phyloP scores from a whole-genome alignment of 37 sponge, comb jelly and placozoan species.

The Eunapius fragilis region DNA sequence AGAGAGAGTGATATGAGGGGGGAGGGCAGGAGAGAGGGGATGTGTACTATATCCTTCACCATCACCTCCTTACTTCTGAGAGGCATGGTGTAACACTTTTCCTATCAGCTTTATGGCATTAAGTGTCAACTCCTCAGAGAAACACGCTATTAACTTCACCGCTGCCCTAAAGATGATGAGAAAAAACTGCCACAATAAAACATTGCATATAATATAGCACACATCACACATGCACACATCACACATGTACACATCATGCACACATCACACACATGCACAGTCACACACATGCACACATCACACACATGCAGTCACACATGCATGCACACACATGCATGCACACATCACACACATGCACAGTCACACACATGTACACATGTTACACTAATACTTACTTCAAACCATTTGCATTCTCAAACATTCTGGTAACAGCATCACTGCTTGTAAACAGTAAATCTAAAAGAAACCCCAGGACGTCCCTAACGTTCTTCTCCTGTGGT shows the following conservation, averaged over 20 bases:
- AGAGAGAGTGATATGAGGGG: neutral
- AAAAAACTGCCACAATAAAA: too few relatives aligned
- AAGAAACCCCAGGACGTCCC: conserved; percentile 62
- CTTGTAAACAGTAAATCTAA: conserved; percentile 66
- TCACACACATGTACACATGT: neutral
- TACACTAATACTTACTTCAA: conserved; percentile 35
- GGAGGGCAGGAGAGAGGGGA: neutral
- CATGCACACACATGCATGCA: neutral
- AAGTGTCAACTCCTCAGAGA: conserved; percentile 50
- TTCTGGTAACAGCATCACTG: conserved; percentile 19
- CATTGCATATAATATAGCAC: too few relatives aligned
- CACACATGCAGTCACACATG: neutral
- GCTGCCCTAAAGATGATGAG: conserved; percentile 29
- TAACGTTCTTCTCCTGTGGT: conserved; percentile 80
- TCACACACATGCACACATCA: too few relatives aligned
- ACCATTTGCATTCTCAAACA: conserved; percentile 46
- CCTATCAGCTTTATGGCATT: conserved; percentile 60
- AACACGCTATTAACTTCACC: conserved; percentile 37
- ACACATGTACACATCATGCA: too few relatives aligned
- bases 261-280: too few relatives aligned
- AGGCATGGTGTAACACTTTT: conserved; percentile 45
- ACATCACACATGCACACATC: too few relatives aligned
- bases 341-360: neutral
- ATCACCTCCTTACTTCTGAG: conserved; percentile 14
- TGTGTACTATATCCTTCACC: neutral